These are phyloP conservation scores for Artemisiospiza belli DNA, from an alignment of 2,113 vertebrate species.

Conservation along the genomic window DNA sequence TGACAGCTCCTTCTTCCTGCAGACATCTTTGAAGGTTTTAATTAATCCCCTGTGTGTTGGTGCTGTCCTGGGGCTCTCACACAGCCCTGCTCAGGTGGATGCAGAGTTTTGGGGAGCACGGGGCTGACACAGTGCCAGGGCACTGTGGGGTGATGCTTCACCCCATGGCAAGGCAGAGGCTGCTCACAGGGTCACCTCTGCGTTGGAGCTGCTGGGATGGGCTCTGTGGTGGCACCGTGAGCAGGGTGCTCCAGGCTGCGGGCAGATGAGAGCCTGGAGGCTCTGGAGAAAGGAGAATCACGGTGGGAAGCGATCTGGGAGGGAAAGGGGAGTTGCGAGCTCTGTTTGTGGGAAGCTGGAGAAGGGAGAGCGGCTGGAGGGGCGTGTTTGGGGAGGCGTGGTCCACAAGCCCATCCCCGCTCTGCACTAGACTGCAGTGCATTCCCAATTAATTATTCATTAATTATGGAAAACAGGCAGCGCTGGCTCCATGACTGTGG, in stretches of 20 bases:
- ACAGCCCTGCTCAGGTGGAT: not conserved
- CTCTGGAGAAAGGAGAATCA: not conserved
- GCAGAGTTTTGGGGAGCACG: accelerated
- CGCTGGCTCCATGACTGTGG: not conserved
- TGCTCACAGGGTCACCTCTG: not conserved
- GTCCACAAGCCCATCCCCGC: not conserved
- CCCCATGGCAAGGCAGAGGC: accelerated
- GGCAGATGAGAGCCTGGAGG: accelerated
- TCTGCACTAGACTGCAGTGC: slow-evolving; percentile 59
- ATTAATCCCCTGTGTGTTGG: not conserved
- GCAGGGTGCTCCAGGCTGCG: not conserved
- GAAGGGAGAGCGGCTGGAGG: not conserved
- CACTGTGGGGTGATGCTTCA: not conserved
- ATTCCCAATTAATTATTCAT: slow-evolving; percentile 66
- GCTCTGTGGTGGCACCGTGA: accelerated
- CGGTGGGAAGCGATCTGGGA: accelerated
- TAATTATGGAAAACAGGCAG: slow-evolving; percentile 60
- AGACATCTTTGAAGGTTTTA: not conserved
- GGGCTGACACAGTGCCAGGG: not conserved
- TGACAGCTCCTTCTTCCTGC: not conserved
- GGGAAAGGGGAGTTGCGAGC: not conserved
- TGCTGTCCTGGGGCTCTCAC: not conserved
- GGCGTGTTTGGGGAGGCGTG: not conserved
- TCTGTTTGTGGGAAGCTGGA: not conserved
- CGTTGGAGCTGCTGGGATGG: not conserved